Evolutionary conservation across 2,797 vertebrate genomes (phyloP), one percentile per base, ranked within the genome.

Genomic region (Xiphophorus birchmanni): DNA sequence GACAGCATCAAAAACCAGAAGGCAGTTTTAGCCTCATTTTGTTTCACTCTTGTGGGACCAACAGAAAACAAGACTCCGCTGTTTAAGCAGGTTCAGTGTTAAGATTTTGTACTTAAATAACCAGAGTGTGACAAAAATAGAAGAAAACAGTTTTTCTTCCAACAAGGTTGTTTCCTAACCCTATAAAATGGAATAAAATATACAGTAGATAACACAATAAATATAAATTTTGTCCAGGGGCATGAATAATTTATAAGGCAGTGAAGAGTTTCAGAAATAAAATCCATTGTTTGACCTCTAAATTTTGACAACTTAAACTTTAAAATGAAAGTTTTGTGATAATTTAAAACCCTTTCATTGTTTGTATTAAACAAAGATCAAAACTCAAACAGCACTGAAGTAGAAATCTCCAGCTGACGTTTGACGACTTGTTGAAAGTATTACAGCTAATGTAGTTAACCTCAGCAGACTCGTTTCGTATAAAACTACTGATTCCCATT

Each of bases 361-460:
- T 77, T 47, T 77, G n/a, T 10, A 2, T 21, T 80, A 26, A 71
- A 56, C 45, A 60, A 69, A 76, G 10, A 82, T 73, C 32, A 71
- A 47, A 67, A 37, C 58, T 69, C 75, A 47, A 71, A 65, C 5
- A 10, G 45, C 18, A 23, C 5, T 32, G 17, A 35, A 63, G 29
- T 10, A 3, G 29, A 74, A 80, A 76, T 50, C 56, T 60, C 17
- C 45, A 52, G 48, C 35, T 23, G 48, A 81, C 0, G 1, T 78
- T 56, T 42, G 56, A 73, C 4, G 26, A 67, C 40, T 82, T 82
- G 32, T 35, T 44, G 56, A 77, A 77, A 81, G 50, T 8, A 77
- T 15, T 67, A 10, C n/a, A 75, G 42, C 60, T 6, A 13, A 32
- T 69, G 12, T 60, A 23, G 47, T 65, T 9, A 73, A 47, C 17